Percentiles rank a stretch among this genome's conserved stretches.
phyloP scores from a whole-genome alignment of 2,797 vertebrate genomes.

The Bucorvus abyssinicus region DNA sequence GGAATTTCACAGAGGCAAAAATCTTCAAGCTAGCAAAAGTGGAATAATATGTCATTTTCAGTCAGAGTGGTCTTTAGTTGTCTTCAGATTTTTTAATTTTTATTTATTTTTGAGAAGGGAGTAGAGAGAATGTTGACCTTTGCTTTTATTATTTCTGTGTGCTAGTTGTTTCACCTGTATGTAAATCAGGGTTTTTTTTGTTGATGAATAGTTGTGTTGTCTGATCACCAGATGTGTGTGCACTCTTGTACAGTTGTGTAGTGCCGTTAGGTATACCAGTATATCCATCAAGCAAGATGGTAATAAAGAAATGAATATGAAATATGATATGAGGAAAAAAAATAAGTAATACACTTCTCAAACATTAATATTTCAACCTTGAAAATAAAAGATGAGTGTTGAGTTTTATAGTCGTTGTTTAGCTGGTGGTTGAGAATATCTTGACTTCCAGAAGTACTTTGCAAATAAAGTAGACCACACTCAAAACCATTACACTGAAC shows the following conservation, averaged over 20 bases:
- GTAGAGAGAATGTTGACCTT: neutral
- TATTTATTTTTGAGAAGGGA: neutral
- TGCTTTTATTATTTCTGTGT: neutral
- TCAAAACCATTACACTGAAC: neutral
- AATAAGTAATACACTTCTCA: neutral
- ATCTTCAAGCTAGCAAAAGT: neutral
- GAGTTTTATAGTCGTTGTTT: neutral
- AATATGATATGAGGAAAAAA: neutral
- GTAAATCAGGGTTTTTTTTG: neutral
- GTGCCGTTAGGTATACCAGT: neutral
- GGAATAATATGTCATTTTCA: neutral
- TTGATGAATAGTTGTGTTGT: neutral
- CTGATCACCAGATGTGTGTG: neutral
- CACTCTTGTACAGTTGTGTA: neutral
- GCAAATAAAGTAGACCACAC: neutral
- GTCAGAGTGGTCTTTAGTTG: neutral
- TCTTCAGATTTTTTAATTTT: neutral
- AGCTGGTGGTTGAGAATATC: neutral
- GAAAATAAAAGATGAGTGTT: neutral
- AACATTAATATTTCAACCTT: neutral
- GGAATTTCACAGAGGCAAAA: neutral
- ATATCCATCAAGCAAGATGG: neutral
- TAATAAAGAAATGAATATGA: neutral
- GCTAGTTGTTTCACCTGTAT: no score
- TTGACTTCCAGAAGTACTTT: neutral